Evolutionary conservation across 1,140 invertebrate genomes (phyloP).

Genomic region (Bombus affinis): DNA sequence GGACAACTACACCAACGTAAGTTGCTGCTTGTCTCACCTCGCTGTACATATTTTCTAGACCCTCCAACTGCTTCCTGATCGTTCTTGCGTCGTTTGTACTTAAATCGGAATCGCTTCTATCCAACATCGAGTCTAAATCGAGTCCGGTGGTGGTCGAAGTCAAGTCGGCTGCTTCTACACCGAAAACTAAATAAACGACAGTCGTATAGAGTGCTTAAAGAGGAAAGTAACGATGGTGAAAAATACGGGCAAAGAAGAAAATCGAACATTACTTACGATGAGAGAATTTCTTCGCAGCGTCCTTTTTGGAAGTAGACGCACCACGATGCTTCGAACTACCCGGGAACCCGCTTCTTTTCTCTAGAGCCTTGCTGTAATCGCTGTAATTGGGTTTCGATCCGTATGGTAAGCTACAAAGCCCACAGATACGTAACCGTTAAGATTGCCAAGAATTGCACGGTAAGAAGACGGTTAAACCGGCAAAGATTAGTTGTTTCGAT

Average conservation of each 20-base stretch:
- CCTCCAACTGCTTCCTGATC: slow-evolving; percentile 92
- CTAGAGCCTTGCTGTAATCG: slow-evolving; percentile 75
- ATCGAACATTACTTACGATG: slow-evolving; percentile 72
- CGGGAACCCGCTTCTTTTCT: slow-evolving; percentile 78
- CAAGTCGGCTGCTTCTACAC: slow-evolving; percentile 88
- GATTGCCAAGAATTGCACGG: neutral
- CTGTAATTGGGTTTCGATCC: slow-evolving; percentile 84
- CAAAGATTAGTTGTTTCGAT: neutral
- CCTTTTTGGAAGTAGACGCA: slow-evolving; percentile 77
- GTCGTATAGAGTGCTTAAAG: rapidly evolving
- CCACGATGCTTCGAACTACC: slow-evolving; percentile 76
- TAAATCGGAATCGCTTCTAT: slow-evolving; percentile 89
- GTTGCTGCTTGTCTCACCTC: slow-evolving; percentile 80
- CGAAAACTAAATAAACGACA: slow-evolving; percentile 83
- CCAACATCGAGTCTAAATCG: slow-evolving; percentile 92
- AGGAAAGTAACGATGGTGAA: neutral
- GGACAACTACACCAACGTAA: too few relatives aligned
- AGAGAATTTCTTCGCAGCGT: slow-evolving; percentile 79
- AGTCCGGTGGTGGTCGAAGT: slow-evolving; percentile 90
- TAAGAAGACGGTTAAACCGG: neutral
- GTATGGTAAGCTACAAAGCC: slow-evolving; percentile 82
- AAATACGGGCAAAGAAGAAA: neutral
- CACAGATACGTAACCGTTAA: slow-evolving; percentile 35
- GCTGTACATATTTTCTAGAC: slow-evolving; percentile 94
- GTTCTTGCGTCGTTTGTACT: slow-evolving; percentile 90